Evolutionary conservation across 2,797 vertebrate genomes (phyloP).

Genomic region (Cossypha niveicapilla): DNA sequence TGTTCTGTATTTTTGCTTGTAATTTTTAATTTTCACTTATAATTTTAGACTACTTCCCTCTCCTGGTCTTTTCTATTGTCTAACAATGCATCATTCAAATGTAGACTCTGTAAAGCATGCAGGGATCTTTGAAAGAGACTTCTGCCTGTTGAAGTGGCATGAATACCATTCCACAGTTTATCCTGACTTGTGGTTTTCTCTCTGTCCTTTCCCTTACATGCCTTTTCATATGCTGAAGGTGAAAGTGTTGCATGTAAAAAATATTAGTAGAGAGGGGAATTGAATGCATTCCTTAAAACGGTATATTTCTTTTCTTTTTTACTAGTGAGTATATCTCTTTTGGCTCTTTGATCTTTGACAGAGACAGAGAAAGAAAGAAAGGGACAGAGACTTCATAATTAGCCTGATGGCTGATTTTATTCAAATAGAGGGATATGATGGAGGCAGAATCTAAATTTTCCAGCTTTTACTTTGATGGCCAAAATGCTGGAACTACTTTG

Average conservation of each 20-base stretch:
- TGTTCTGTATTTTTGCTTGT: neutral
- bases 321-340: neutral
- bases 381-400: neutral
- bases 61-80: neutral
- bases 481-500: neutral
- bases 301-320: neutral
- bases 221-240: neutral
- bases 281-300: neutral
- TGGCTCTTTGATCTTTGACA: neutral
- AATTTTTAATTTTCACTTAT: conserved; percentile 23
- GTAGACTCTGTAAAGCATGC: neutral
- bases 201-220: neutral
- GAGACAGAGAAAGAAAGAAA: neutral
- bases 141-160: neutral
- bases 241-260: neutral
- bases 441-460: neutral
- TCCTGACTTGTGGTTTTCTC: neutral
- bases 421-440: neutral
- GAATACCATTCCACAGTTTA: neutral
- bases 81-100: neutral
- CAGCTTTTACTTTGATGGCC: neutral
- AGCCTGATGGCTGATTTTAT: neutral
- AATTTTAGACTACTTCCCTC: neutral
- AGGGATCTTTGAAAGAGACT: neutral
- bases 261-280: neutral